These are phyloP conservation scores for Gambusia yucatana DNA, from an alignment of 2,797 vertebrate genomes.

Conservation along the genomic window DNA sequence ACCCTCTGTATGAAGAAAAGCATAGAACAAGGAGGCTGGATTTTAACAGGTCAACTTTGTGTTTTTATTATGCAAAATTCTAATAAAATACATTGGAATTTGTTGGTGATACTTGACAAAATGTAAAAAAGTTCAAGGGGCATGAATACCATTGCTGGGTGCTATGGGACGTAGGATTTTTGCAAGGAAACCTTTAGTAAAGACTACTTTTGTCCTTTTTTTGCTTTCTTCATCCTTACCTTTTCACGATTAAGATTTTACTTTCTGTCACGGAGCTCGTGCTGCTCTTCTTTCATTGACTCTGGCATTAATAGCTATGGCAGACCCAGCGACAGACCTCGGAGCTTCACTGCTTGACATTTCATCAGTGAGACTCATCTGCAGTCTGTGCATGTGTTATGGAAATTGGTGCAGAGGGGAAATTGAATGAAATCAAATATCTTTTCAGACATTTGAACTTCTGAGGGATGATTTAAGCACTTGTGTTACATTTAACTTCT, in stretches of 20 bases:
- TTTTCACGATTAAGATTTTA: constrained; percentile 33
- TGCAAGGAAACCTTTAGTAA: background rate
- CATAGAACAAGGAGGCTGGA: no score
- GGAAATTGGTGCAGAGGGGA: constrained; percentile 70
- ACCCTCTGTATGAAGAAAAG: no score
- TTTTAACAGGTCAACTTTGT: no score
- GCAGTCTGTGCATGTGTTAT: constrained; percentile 77
- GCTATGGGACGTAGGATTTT: background rate
- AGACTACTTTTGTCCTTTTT: constrained; percentile 22
- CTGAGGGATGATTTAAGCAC: constrained; percentile 63
- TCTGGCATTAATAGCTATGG: constrained; percentile 64
- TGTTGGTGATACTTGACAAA: background rate
- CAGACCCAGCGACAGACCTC: constrained; percentile 58
- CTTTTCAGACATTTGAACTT: constrained; percentile 75
- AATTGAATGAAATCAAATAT: constrained; percentile 75
- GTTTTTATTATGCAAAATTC: background rate
- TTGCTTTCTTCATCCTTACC: constrained; percentile 22
- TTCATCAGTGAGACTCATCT: constrained; percentile 73
- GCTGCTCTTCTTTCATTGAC: constrained; percentile 60
- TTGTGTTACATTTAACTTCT: constrained; percentile 52
- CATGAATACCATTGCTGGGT: background rate
- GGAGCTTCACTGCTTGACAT: constrained; percentile 65
- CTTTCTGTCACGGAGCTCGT: constrained; percentile 34
- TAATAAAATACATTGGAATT: background rate
- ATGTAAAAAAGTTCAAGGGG: background rate